Percentiles rank a stretch among this genome's conserved stretches.
These are phyloP conservation scores for Semaprochilodus insignis DNA, from an alignment of 2,797 vertebrate species.

Conservation along the genomic window DNA sequence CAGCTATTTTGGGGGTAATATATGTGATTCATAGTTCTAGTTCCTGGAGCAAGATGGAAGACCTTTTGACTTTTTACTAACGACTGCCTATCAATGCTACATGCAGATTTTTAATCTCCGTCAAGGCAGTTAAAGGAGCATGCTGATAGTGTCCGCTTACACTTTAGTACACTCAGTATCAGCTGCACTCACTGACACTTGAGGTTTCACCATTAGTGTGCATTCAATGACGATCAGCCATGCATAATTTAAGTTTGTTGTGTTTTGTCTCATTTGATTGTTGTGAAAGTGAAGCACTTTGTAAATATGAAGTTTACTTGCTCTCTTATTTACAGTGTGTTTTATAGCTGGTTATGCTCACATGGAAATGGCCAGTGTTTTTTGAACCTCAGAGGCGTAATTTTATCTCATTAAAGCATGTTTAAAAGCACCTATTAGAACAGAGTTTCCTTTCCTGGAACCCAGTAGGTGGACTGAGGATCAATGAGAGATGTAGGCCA, in stretches of 20 bases:
- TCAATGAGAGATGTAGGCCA: slow-evolving; percentile 72
- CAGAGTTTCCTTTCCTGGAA: slow-evolving; percentile 59
- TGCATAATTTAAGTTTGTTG: neutral
- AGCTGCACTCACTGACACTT: neutral
- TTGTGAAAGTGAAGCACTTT: too few relatives aligned
- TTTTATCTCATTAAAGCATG: neutral
- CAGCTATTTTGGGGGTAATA: neutral
- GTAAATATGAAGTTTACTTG: too few relatives aligned
- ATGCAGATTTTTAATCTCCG: neutral
- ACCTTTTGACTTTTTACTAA: neutral
- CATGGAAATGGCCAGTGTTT: neutral
- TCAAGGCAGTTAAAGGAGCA: too few relatives aligned
- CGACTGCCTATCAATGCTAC: neutral
- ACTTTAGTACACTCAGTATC: neutral
- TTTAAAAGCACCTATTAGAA: neutral
- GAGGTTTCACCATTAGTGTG: neutral
- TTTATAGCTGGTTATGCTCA: neutral
- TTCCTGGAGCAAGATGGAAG: neutral
- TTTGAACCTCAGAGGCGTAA: neutral
- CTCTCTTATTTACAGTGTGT: neutral
- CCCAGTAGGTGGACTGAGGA: slow-evolving; percentile 66
- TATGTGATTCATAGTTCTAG: slow-evolving; percentile 1
- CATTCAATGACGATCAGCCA: neutral
- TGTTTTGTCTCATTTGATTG: too few relatives aligned
- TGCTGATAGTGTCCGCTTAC: too few relatives aligned